Evolutionary conservation across 2,888 invertebrate genomes (phyloP).

Genomic region (Neuroscelio doddi): DNA sequence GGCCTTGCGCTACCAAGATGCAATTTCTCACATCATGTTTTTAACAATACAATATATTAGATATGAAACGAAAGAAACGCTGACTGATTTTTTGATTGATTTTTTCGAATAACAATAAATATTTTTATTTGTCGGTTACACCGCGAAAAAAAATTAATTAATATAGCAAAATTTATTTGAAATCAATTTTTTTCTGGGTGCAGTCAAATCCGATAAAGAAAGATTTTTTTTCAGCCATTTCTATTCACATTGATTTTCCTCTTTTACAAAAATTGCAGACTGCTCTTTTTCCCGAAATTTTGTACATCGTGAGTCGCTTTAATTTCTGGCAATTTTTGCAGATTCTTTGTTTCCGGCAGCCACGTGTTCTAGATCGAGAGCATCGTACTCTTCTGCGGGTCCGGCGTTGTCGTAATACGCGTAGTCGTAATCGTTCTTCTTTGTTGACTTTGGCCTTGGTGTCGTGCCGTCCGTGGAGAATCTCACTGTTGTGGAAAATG

Average conservation of each 20-base stretch:
- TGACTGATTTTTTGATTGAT: too few species aligned
- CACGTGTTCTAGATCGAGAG: slow-evolving; percentile 69
- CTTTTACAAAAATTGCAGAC: background rate
- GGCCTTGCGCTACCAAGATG: too few species aligned
- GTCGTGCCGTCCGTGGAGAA: slow-evolving; percentile 65
- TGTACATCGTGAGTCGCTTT: slow-evolving; percentile 7
- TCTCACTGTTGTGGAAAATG: slow-evolving; percentile 63
- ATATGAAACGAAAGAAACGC: too few species aligned
- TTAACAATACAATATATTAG: too few species aligned
- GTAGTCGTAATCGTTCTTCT: slow-evolving; percentile 83
- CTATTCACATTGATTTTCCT: too few species aligned
- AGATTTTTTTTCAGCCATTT: too few species aligned
- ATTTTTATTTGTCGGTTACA: too few species aligned
- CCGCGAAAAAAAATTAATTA: too few species aligned
- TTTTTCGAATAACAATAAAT: too few species aligned
- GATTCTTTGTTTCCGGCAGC: slow-evolving; percentile 66
- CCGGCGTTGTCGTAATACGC: slow-evolving; percentile 86
- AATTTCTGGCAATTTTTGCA: slow-evolving; percentile 56
- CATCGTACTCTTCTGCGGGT: slow-evolving; percentile 71
- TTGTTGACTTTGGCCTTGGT: slow-evolving; percentile 68
- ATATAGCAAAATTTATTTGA: too few species aligned
- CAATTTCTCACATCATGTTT: too few species aligned
- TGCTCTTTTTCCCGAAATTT: background rate
- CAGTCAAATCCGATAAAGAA: background rate
- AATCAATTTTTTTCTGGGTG: slow-evolving; percentile 4